These are phyloP conservation scores for Piaya cayana DNA, from an alignment of 2,113 vertebrate genomes.

Conservation along the genomic window DNA sequence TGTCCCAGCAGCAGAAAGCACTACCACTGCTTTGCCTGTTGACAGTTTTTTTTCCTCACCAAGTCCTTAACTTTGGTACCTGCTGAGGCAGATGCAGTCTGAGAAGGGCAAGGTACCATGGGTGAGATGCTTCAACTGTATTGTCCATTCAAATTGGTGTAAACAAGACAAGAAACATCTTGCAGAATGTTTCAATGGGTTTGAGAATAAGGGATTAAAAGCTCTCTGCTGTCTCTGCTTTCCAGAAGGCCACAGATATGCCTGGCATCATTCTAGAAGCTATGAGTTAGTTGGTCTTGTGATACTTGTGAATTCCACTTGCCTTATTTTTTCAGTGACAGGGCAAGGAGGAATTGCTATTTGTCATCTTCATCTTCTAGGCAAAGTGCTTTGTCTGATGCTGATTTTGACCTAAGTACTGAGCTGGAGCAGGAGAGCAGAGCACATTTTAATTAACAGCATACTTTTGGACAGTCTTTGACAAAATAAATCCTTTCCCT, in stretches of 20 bases:
- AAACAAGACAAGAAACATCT: neutral
- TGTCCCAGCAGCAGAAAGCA: neutral
- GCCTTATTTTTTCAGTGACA: neutral
- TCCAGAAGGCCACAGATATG: accelerated
- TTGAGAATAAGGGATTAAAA: neutral
- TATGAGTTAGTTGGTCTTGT: accelerated
- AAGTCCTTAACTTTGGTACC: neutral
- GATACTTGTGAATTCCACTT: neutral
- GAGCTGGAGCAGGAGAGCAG: neutral
- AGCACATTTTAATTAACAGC: neutral
- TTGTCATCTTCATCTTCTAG: neutral
- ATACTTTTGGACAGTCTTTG: neutral
- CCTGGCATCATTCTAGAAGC: neutral
- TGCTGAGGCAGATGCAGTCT: neutral
- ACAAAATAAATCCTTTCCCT: neutral
- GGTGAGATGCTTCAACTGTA: neutral
- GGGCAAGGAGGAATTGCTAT: neutral
- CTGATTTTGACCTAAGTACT: neutral
- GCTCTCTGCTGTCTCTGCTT: neutral
- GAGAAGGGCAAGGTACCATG: neutral
- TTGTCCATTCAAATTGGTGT: neutral
- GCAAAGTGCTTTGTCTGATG: neutral
- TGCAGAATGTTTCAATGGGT: accelerated
- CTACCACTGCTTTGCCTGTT: neutral
- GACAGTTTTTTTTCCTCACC: neutral